Evolutionary conservation across 1,140 invertebrate genomes (phyloP), one percentile per base, ranked within the genome.

Genomic region (Littorina saxatilis): DNA sequence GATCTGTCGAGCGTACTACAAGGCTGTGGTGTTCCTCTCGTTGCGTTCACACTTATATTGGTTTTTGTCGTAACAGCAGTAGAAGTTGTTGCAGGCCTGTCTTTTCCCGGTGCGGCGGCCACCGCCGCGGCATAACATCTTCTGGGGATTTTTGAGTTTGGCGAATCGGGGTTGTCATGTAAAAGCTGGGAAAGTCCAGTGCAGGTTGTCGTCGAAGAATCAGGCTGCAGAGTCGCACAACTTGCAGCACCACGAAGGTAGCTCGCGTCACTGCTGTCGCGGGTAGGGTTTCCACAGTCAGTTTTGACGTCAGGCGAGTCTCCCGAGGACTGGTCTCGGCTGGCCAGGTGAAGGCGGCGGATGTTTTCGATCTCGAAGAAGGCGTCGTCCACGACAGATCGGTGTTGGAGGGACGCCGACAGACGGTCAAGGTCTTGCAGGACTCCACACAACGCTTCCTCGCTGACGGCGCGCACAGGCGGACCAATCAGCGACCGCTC

Each of bases 321-420:
- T 68, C 66, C 35, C 9, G 77, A 35, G 35, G 32, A 7, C 27
- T 27, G 66, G 78, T 40, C 43, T 27, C 3, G 58, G 27, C 80
- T 43, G 15, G 29, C 1, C 58, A 81, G 27, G 43, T 83, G 55
- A 55, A 73, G 70, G 58, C 63, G 40, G 35, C 82, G 79, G 43
- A 83, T 76, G n/a, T 78, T 61, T 40, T 83, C 82, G 13, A 83
- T 73, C 75, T 83, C 82, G 23, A 83, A 81, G 70, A 77, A 83
- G 32, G 82, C 82, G 47, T 81, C 74, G 74, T 83, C 82, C 29
- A 83, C 68, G 23, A 83, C 74, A 23, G 70, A 77, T 2, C 78
- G 40, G 52, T 70, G 63, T 27, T 58, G 43, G 32, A 83, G 43
- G 23, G 79, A 37, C 5, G 50, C 52, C 29, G 74, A 70, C 70